phyloP scores from a whole-genome alignment of 1,140 invertebrate genomes.

The Pseudomyrmex gracilis region DNA sequence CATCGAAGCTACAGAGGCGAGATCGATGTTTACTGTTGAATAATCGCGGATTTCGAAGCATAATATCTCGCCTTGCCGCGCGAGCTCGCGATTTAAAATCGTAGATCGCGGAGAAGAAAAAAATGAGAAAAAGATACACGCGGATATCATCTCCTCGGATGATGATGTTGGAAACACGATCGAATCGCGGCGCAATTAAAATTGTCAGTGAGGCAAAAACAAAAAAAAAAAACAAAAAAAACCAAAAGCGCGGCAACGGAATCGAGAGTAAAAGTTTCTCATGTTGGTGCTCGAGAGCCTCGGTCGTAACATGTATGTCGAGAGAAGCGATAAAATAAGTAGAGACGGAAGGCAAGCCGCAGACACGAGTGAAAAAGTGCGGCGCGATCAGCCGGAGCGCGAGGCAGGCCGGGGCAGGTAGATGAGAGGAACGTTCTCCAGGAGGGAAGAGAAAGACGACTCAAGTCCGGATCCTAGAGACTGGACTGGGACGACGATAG shows the following conservation, averaged over 20 bases:
- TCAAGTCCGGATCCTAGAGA: slow-evolving; percentile 32
- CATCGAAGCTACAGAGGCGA: slow-evolving; percentile 4
- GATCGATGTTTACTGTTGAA: background rate
- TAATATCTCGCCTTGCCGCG: background rate
- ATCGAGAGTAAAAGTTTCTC: slow-evolving; percentile 38
- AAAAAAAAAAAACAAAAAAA: background rate
- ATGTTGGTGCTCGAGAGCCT: background rate
- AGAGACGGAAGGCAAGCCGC: slow-evolving; percentile 48
- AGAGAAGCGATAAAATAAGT: slow-evolving; percentile 22
- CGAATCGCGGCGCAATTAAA: slow-evolving; percentile 15
- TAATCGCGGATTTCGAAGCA: slow-evolving; percentile 4
- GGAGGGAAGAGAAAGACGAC: slow-evolving; percentile 3
- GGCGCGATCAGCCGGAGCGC: slow-evolving; percentile 61
- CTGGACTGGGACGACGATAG: slow-evolving; percentile 32
- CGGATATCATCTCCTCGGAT: too few relatives aligned
- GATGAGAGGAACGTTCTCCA: slow-evolving; percentile 33
- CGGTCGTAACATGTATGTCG: background rate
- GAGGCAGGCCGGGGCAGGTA: slow-evolving; percentile 1
- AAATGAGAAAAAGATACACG: background rate
- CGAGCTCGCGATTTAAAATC: background rate
- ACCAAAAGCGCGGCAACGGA: background rate
- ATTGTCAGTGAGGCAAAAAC: background rate
- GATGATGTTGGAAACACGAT: slow-evolving; percentile 27
- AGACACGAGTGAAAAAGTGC: slow-evolving; percentile 40
- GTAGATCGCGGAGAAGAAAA: background rate